Evolutionary conservation across 2,888 invertebrate species (phyloP).

Genomic region (Cyclophora punctaria): DNA sequence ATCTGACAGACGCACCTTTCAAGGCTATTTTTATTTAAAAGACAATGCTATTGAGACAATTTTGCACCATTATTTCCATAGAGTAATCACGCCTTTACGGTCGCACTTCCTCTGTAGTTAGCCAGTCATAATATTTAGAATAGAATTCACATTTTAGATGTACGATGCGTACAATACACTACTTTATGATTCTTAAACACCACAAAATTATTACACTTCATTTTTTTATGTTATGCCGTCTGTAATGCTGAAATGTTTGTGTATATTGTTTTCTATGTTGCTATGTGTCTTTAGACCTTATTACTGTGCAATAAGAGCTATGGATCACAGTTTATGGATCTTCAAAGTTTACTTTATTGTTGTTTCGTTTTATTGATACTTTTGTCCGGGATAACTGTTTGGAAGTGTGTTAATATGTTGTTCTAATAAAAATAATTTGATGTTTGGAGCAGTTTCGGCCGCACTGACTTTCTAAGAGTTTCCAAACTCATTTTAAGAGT

Average conservation of each 20-base stretch:
- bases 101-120: constrained; percentile 22
- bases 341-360: too few species aligned
- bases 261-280: neutral
- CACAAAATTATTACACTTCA: constrained; percentile 11
- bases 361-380: too few species aligned
- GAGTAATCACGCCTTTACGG: constrained; percentile 14
- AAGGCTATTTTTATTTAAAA: constrained; percentile 24
- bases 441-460: too few species aligned
- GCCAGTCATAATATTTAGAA: constrained; percentile 7
- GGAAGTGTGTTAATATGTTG: too few species aligned
- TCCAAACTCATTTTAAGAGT: too few species aligned
- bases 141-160: constrained; percentile 7
- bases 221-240: constrained; percentile 13
- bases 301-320: too few species aligned
- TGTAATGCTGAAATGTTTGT: constrained; percentile 12
- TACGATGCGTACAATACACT: constrained; percentile 5
- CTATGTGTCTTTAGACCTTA: neutral
- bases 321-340: too few species aligned
- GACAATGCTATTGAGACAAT: constrained; percentile 26
- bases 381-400: too few species aligned
- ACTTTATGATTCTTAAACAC: constrained; percentile 10
- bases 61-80: constrained; percentile 29
- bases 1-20: constrained; percentile 27
- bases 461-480: too few species aligned
- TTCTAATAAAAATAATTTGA: too few species aligned